Percentiles rank a stretch among this genome's conserved stretches.
Conservation (phyloP, 2,888 invertebrate genomes). For the Amorpha juglandis region DNA sequence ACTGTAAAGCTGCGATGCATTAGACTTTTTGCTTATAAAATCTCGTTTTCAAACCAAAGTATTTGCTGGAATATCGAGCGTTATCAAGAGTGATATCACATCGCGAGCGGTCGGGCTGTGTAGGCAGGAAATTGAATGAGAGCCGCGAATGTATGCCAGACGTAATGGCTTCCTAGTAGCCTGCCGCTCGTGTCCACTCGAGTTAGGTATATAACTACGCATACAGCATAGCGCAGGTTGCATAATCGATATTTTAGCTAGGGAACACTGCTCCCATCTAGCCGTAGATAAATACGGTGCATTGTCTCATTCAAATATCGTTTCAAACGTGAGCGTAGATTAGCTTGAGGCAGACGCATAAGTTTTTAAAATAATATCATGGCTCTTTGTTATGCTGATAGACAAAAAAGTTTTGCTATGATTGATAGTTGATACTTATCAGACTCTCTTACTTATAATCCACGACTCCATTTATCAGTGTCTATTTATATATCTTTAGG, state of each 20-base stretch:
- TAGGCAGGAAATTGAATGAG: constrained; percentile 77
- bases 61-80: constrained; percentile 20
- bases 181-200: constrained; percentile 1
- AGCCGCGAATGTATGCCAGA: constrained; percentile 67
- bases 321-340: not conserved
- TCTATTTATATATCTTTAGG: not conserved
- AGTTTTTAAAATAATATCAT: too few relatives aligned
- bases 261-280: not conserved
- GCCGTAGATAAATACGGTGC: not conserved
- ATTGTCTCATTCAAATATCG: not conserved
- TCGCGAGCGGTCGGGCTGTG: constrained; percentile 42
- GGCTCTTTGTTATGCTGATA: too few relatives aligned
- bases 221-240: constrained; percentile 1
- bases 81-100: constrained; percentile 45
- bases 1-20: too few relatives aligned
- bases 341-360: not conserved
- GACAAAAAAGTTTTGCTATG: not conserved
- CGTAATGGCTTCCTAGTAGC: constrained; percentile 69
- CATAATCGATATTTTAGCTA: constrained; percentile 22
- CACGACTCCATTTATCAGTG: not conserved
- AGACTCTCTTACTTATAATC: not conserved
- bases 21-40: too few relatives aligned
- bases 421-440: not conserved
- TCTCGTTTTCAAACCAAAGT: too few relatives aligned
- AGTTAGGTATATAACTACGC: constrained; percentile 21